Evolutionary conservation across 2,888 invertebrate genomes (phyloP), one percentile per base, ranked within the genome.

Genomic region (Coleophora flavipennella): DNA sequence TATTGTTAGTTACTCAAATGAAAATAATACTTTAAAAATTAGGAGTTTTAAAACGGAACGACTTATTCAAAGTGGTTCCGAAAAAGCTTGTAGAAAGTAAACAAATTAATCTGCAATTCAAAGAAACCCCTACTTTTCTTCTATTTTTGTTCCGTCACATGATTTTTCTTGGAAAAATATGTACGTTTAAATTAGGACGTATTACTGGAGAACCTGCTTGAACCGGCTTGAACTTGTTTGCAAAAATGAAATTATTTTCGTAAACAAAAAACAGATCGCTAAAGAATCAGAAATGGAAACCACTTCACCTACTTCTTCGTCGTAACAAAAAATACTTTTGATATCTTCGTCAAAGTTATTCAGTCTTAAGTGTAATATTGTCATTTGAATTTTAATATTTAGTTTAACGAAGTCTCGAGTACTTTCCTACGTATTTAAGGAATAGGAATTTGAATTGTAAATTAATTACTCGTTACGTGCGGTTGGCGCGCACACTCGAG

Each of bases 71-170:
- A 67, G 65, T 64, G 59, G 57, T 61, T 61, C 54, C 53, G 55
- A 60, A 68, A 66, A 67, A 69, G 64, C 67, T 72, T 67, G 68
- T 69, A 67, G 69, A 67, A 59, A 71, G 67, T 69, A 67, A 70
- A 69, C 68, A 69, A 70, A 71, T 74, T 74, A 73, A 74, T 74
- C 74, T 73, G 64, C 73, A 73, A 71, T 74, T 74, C 74, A 69
- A 72, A 74, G 73, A 69, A 72, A 74, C 66, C 69, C 62, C 56
- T 59, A 60, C 59, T 62, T 62, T 59, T 57, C 62, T 61, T 62
- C 60, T 58, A 61, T 53, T 55, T 62, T 63, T 53, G 54, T 62
- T 64, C 51, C 50, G n/a, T n/a, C n/a, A n/a, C 10, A 27, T 27
- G 8, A 10, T 27, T 1, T 33, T 13, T 13, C 2, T 33, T 13